Percentiles rank a stretch among this genome's conserved stretches.
phyloP scores from a whole-genome alignment of 2,888 invertebrate species.

The Sphinx pinastri region DNA sequence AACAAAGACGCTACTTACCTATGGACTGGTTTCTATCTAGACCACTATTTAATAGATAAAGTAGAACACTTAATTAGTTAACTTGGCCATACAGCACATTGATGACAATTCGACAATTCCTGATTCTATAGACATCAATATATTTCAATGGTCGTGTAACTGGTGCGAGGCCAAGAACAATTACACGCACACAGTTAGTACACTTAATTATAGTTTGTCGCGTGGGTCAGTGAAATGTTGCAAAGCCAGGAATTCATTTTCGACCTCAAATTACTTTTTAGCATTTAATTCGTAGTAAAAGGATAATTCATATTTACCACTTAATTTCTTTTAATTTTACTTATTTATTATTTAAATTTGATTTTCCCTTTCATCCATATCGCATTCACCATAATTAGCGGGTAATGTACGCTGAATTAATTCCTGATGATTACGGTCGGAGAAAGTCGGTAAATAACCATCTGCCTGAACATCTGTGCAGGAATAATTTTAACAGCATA shows the following conservation, averaged over 20 bases:
- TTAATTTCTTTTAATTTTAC: too few species aligned
- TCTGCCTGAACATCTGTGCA: conserved; percentile 37
- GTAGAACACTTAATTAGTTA: conserved; percentile 12
- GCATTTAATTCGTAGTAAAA: too few species aligned
- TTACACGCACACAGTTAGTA: too few species aligned
- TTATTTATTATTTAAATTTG: too few species aligned
- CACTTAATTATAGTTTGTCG: too few species aligned
- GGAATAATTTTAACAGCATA: conserved; percentile 41
- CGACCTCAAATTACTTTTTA: too few species aligned
- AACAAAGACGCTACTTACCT: conserved; percentile 43
- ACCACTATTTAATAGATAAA: conserved; percentile 28
- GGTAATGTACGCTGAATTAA: not conserved
- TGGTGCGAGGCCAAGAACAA: too few species aligned
- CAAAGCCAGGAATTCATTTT: too few species aligned
- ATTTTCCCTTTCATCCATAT: too few species aligned
- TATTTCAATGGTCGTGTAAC: too few species aligned
- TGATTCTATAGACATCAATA: not conserved
- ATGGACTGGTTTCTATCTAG: conserved; percentile 45
- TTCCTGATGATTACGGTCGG: conserved; percentile 1
- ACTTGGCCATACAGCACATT: not conserved
- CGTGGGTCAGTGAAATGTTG: too few species aligned
- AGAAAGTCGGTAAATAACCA: conserved; percentile 39
- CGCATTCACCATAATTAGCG: not conserved
- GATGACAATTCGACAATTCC: not conserved
- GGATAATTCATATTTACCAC: too few species aligned